A percentile compares a stretch with the other conserved stretches of the same genome.
phyloP scores from a whole-genome alignment of 1,140 invertebrate genomes.

The Anoplolepis gracilipes region DNA sequence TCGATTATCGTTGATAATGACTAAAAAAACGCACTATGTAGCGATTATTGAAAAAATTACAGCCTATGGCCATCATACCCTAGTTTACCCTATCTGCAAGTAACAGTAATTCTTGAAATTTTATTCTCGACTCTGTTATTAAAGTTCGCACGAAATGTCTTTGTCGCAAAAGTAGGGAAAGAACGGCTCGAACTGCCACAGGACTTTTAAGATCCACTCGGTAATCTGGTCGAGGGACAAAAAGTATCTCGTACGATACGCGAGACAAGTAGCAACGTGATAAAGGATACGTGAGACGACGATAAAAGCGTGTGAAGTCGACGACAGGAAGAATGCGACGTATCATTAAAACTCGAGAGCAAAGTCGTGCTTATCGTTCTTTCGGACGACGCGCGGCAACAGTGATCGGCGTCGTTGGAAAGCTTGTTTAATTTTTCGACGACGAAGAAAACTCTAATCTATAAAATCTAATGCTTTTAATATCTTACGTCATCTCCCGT shows the following conservation, averaged over 20 bases:
- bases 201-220: conserved; percentile 40
- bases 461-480: conserved; percentile 27
- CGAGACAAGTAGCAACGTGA: conserved; percentile 25
- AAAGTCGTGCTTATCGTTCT: conserved; percentile 32
- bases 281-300: conserved; percentile 54
- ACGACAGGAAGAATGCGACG: conserved; percentile 24
- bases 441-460: neutral
- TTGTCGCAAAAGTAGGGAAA: neutral
- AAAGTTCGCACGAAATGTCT: neutral
- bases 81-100: no score
- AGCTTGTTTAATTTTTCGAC: neutral
- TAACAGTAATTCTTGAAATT: conserved; percentile 36
- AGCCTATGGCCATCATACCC: no score
- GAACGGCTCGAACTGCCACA: neutral
- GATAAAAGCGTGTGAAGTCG: conserved; percentile 43
- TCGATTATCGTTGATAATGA: no score
- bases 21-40: no score
- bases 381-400: neutral
- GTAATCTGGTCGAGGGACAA: conserved; percentile 32
- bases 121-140: conserved; percentile 25
- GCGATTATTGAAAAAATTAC: no score
- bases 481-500: conserved; percentile 12
- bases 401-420: neutral
- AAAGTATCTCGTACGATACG: conserved; percentile 29
- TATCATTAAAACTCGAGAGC: conserved; percentile 49